Conservation (phyloP, 2,888 invertebrate species). For the Gerris lacustris region DNA sequence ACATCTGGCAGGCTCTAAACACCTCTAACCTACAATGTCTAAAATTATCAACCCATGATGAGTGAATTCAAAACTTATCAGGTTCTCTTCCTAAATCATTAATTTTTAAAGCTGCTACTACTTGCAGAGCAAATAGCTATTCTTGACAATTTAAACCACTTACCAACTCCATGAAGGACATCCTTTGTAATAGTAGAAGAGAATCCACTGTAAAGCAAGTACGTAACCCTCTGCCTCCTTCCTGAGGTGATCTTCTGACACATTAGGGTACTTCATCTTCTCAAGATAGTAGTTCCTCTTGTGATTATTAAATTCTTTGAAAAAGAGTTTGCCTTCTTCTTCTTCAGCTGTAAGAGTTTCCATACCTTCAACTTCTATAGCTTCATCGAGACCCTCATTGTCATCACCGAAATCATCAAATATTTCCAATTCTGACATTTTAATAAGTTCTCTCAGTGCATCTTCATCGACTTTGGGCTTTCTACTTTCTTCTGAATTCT, state of each 20-base stretch:
- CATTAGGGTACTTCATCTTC: conserved; percentile 58
- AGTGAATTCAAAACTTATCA: too few relatives aligned
- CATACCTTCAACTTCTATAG: conserved; percentile 18
- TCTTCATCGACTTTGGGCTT: not conserved
- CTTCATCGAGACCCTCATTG: conserved; percentile 16
- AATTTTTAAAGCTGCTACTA: too few relatives aligned
- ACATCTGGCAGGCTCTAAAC: too few relatives aligned
- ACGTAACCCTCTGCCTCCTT: conserved; percentile 82
- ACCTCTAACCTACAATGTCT: too few relatives aligned
- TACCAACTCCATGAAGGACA: conserved; percentile 94
- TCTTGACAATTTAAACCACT: too few relatives aligned
- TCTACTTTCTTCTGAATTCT: too few relatives aligned
- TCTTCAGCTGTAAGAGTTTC: conserved; percentile 16
- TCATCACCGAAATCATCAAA: conserved; percentile 20
- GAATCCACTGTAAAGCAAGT: conserved; percentile 89
- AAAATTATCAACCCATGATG: too few relatives aligned
- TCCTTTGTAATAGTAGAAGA: conserved; percentile 92
- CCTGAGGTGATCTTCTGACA: conserved; percentile 48
- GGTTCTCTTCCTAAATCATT: too few relatives aligned
- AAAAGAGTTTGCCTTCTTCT: conserved; percentile 41
- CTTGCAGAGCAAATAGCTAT: too few relatives aligned
- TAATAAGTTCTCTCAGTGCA: not conserved
- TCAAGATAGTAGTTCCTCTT: conserved; percentile 86
- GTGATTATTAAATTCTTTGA: conserved; percentile 64
- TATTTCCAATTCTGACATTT: not conserved